phyloP scores from a whole-genome alignment of 2,797 vertebrate genomes.

The Uromys caudimaculatus region DNA sequence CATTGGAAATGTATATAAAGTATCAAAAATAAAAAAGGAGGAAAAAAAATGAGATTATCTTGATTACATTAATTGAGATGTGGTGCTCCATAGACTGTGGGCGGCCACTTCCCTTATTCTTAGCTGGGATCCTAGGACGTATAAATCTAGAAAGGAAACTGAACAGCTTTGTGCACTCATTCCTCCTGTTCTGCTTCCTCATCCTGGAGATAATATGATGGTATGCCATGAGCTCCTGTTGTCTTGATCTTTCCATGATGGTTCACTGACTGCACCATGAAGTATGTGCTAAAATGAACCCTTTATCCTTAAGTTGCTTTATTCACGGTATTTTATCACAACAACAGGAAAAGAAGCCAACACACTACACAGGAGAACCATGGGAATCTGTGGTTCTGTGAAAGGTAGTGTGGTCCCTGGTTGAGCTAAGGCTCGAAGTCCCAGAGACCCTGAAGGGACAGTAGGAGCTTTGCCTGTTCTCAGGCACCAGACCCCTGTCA shows the following conservation, averaged over 20 bases:
- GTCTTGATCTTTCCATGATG: not conserved
- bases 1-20: too few relatives aligned
- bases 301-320: not conserved
- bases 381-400: too few relatives aligned
- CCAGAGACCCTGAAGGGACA: too few relatives aligned
- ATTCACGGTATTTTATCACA: not conserved
- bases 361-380: not conserved
- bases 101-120: not conserved
- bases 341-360: not conserved
- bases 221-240: not conserved
- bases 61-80: not conserved
- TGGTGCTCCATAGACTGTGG: accelerated
- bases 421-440: too few relatives aligned
- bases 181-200: not conserved
- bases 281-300: not conserved
- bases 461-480: too few relatives aligned
- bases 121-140: not conserved
- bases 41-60: too few relatives aligned
- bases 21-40: too few relatives aligned
- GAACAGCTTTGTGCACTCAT: not conserved
- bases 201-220: not conserved
- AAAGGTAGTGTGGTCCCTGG: too few relatives aligned
- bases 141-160: not conserved
- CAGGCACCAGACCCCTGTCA: too few relatives aligned
- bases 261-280: too few relatives aligned